Evolutionary conservation across 2,888 invertebrate genomes (phyloP), one percentile per base, ranked within the genome.

Genomic region (Colletes collaris): DNA sequence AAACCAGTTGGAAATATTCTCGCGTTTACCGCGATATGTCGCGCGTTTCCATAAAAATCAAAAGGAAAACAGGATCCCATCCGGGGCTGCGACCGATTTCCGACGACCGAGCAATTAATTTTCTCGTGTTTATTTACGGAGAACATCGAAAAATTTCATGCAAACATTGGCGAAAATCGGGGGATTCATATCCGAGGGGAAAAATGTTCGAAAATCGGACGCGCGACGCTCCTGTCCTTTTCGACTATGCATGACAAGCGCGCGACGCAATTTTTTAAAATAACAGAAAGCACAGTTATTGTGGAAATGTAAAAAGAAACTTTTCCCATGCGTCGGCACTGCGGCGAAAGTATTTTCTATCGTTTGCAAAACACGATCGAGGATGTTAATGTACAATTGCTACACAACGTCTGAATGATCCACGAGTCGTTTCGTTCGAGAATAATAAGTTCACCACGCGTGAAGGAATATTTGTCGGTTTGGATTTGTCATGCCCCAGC

Each of bases 281-380:
- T 37, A 67, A 67, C 67, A 16, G 35, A 13, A 8, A 56, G 11
- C 6, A n/a, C 46, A 56, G 56, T 56, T 19, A 46, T 35, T 27
- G 7, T 2, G 10, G 44, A 6, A 40, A 66, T 16, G 46, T 40
- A 10, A 56, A 40, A 16, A 35, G 7, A 1, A 46, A 19, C 5
- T 3, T 46, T 19, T 19, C 35, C 13, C 11, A 5, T 49, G 5
- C 40, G 40, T 40, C 4, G 40, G 40, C 4, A 4, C 40, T 27
- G 27, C 40, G 40, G 40, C 40, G 40, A 6, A 40, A 40, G 4
- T 40, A 40, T 40, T 40, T 40, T 4, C 4, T 6, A 40, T 6
- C 40, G 40, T 40, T 40, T 6, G 40, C 40, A 1, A 6, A 6
- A 40, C 40, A 40, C 40, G 27, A 27, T 2, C 27, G 27, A 27